Evolutionary conservation across 2,888 invertebrate species (phyloP), one percentile per base, ranked within the genome.

Genomic region (Hirtodrosophila cameraria): DNA sequence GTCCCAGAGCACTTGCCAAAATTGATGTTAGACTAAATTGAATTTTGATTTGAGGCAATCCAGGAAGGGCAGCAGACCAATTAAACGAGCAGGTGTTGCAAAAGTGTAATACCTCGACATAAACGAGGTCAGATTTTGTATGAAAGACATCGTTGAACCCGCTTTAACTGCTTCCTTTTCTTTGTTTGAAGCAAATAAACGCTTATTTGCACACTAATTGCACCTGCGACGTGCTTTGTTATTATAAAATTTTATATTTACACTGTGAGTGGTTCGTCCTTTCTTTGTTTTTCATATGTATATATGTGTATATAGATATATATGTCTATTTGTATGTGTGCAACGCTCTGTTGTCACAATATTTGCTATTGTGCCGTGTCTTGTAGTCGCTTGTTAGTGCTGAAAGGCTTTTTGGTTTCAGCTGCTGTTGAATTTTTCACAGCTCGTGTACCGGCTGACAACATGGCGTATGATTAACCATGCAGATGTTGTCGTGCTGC

Each of bases 141-240:
- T 52, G 28, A 7, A 8, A 23, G 23, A 23, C 23, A 8, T 23
- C 8, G 23, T 23, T 23, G 23, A 23, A 23, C 23, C 6, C 8
- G n/a, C 23, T 23, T 6, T 3, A 1, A 6, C 23, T 23, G 7
- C 39, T 57, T n/a, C 15, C 49, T 30, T 31, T 58, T 68, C 64
- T 68, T 64, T 75, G 55, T 31, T 50, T 48, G 6, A 67, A 60
- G 75, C 83, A 82, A 82, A 85, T 85, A 82, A 82, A 85, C 86
- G 85, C 73, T 82, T 82, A 85, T 82, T 82, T 82, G 82, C 86
- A 77, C 85, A 82, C 82, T 82, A 82, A 82, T 82, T 82, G 85
- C 82, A 82, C 85, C 85, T 85, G 85, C 73, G 83, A 85, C 83
- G 86, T 85, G 82, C 85, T 82, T 82, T 85, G 82, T 85, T 82